phyloP scores from a whole-genome alignment of 2,113 vertebrate species.

The Pluvialis apricaria region DNA sequence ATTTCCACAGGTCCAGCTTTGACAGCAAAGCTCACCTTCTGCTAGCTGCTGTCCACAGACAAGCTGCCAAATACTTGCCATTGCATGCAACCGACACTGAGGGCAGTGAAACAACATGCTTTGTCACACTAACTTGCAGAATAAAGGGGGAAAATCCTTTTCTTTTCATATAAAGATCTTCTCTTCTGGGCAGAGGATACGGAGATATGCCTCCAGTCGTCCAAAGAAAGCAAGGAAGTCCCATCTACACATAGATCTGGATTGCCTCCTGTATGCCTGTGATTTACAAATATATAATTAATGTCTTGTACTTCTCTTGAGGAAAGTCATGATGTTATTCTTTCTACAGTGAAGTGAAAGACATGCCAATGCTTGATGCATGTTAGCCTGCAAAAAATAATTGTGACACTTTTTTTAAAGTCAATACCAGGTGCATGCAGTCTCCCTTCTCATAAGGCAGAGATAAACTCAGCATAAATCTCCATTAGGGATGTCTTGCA shows the following conservation, averaged over 20 bases:
- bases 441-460: neutral
- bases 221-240: neutral
- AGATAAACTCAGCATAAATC: slow-evolving; percentile 9
- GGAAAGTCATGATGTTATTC: neutral
- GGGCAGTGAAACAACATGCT: neutral
- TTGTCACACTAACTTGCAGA: neutral
- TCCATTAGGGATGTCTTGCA: neutral
- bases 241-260: neutral
- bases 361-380: fast-evolving
- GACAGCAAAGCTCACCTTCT: neutral
- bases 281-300: neutral
- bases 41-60: neutral
- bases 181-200: neutral
- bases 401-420: neutral
- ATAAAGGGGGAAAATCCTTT: neutral
- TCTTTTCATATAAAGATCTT: neutral
- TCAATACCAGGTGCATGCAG: neutral
- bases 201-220: neutral
- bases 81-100: neutral
- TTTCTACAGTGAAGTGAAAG: neutral
- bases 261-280: neutral
- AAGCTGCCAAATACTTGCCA: neutral
- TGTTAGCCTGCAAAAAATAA: neutral
- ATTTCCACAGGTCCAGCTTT: neutral
- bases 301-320: neutral